phyloP scores from a whole-genome alignment of 2,797 vertebrate species.

The Cryptoprocta ferox region DNA sequence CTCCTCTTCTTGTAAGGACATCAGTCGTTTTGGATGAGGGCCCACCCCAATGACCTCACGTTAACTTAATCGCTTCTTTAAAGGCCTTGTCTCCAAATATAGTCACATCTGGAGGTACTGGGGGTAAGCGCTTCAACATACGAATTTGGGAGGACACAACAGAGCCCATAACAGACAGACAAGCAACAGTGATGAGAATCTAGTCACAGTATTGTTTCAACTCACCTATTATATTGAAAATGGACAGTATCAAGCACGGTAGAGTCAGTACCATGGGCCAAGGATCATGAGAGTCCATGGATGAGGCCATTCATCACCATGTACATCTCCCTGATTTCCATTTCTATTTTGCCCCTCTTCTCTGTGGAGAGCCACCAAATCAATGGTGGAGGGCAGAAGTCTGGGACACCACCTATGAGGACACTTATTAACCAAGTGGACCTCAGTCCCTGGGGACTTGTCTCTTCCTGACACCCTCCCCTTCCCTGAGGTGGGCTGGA shows the following conservation, averaged over 20 bases:
- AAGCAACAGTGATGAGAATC: neutral
- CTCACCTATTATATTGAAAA: neutral
- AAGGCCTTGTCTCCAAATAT: neutral
- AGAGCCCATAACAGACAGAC: neutral
- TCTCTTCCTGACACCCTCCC: neutral
- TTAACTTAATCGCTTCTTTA: neutral
- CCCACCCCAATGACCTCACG: neutral
- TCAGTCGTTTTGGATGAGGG: neutral
- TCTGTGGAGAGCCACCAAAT: neutral
- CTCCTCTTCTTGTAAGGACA: neutral
- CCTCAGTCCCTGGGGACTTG: neutral
- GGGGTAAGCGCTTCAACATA: neutral
- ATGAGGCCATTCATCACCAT: accelerated
- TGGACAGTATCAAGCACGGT: neutral
- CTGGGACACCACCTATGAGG: neutral
- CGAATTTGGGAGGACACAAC: neutral
- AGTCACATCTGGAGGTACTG: neutral
- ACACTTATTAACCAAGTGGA: neutral
- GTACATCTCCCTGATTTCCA: neutral
- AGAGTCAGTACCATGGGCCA: neutral
- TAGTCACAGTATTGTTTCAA: neutral
- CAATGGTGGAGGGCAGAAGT: neutral
- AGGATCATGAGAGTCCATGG: accelerated
- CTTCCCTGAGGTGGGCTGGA: neutral
- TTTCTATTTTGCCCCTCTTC: neutral